phyloP scores from a whole-genome alignment of 2,113 vertebrate genomes.

The Forbesichthys papilliferus region DNA sequence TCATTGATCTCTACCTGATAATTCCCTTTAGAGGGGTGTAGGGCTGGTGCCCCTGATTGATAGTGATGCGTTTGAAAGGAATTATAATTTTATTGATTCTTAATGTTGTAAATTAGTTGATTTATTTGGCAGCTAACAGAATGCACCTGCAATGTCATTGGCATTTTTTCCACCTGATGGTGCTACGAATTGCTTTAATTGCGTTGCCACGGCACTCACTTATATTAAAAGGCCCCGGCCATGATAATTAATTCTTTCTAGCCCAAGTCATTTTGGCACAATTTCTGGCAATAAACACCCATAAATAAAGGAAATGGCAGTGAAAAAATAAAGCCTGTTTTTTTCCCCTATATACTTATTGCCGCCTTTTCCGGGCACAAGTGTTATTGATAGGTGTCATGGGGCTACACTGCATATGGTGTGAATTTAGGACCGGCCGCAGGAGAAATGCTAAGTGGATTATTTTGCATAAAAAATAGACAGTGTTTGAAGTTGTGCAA shows the following conservation, averaged over 20 bases:
- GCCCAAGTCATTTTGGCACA: constrained; percentile 98
- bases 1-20: constrained; percentile 40
- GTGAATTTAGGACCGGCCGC: constrained; percentile 69
- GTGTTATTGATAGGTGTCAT: constrained; percentile 91
- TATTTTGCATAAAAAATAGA: constrained; percentile 98
- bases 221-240: constrained; percentile 97
- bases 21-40: constrained; percentile 32
- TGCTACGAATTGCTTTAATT: constrained; percentile 93
- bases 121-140: constrained; percentile 96
- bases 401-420: constrained; percentile 79
- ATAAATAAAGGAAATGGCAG: constrained; percentile 86
- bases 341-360: constrained; percentile 83
- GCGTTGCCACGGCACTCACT: constrained; percentile 95
- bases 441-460: constrained; percentile 95
- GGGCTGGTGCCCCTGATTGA: constrained; percentile 80
- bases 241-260: constrained; percentile 95
- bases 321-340: constrained; percentile 85
- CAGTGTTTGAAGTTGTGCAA: constrained; percentile 90
- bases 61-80: constrained; percentile 91
- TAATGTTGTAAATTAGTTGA: constrained; percentile 99
- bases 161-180: constrained; percentile 88
- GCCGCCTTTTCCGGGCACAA: constrained; percentile 79
- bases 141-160: constrained; percentile 83
- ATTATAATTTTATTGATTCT: constrained; percentile 99
- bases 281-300: constrained; percentile 99